Percentiles rank a stretch among this genome's conserved stretches.
Evolutionary conservation across 2,888 invertebrate species (phyloP).

Genomic region (Palloptera scutellata): DNA sequence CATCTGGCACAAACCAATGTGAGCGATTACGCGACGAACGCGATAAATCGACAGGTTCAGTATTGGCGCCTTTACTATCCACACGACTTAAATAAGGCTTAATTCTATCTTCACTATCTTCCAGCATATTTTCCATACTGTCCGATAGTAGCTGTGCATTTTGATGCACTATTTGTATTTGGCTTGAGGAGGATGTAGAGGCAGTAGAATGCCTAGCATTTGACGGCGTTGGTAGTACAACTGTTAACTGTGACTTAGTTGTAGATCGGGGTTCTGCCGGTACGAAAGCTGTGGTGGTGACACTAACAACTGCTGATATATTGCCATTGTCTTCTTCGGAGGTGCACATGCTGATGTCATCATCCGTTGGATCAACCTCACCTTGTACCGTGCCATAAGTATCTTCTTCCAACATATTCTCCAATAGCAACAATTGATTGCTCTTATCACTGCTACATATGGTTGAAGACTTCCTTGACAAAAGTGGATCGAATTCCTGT

Average conservation of each 20-base stretch:
- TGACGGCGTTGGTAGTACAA: conserved; percentile 34
- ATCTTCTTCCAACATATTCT: conserved; percentile 74
- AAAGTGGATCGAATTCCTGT: conserved; percentile 76
- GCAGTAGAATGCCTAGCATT: conserved; percentile 15
- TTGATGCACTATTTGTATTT: conserved; percentile 58
- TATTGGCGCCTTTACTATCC: conserved; percentile 40
- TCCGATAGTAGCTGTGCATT: conserved; percentile 57
- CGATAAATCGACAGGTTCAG: conserved; percentile 46
- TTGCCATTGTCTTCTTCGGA: conserved; percentile 63
- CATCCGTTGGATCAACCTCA: conserved; percentile 57
- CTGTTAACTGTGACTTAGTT: conserved; percentile 20
- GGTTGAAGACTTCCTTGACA: conserved; percentile 48
- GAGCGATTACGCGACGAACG: conserved; percentile 53
- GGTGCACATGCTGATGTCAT: conserved; percentile 65
- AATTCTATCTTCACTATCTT: conserved; percentile 42
- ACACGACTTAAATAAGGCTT: conserved; percentile 48
- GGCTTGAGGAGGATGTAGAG: conserved; percentile 34
- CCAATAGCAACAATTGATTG: conserved; percentile 72
- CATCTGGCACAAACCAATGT: conserved; percentile 58
- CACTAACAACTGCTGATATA: conserved; percentile 32
- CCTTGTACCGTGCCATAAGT: conserved; percentile 71
- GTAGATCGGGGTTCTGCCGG: conserved; percentile 25
- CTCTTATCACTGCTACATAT: conserved; percentile 63
- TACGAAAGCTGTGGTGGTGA: not conserved
- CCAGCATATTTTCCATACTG: conserved; percentile 57